These are phyloP conservation scores for Drosophila nasuta DNA, from an alignment of 1,140 invertebrate genomes.

Conservation along the genomic window DNA sequence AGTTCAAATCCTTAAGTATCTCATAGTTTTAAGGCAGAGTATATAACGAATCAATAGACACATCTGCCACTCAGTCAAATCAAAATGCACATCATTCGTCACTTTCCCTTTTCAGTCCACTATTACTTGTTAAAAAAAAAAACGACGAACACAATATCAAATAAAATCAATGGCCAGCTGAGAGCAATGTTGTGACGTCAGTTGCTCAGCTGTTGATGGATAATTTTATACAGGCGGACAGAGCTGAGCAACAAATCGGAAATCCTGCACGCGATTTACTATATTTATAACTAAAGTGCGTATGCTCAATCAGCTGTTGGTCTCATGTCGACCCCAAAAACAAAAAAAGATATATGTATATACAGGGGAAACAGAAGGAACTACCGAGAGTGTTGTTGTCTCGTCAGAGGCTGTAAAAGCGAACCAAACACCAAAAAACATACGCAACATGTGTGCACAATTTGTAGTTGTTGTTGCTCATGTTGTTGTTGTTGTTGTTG, in stretches of 20 bases:
- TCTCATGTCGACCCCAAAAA: slow-evolving; percentile 23
- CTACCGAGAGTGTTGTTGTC: slow-evolving; percentile 2
- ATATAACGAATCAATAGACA: too few species aligned
- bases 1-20: too few species aligned
- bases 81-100: slow-evolving; percentile 1
- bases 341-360: not conserved
- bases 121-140: not conserved
- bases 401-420: slow-evolving; percentile 15
- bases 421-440: slow-evolving; percentile 31
- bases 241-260: not conserved
- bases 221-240: slow-evolving; percentile 25
- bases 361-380: not conserved
- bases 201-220: slow-evolving; percentile 48
- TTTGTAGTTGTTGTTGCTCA: too few species aligned
- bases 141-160: not conserved
- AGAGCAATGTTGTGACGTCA: slow-evolving; percentile 32
- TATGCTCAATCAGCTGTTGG: slow-evolving; percentile 49
- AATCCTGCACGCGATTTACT: slow-evolving; percentile 29
- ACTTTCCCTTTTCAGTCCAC: not conserved
- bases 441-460: slow-evolving; percentile 55
- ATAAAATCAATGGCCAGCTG: slow-evolving; percentile 39
- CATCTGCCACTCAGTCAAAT: too few species aligned
- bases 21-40: too few species aligned
- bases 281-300: slow-evolving; percentile 20
- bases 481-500: slow-evolving; percentile 31